Percentiles rank a stretch among this genome's conserved stretches.
phyloP scores from a whole-genome alignment of 2,888 invertebrate species.

The Nemoura dubitans region DNA sequence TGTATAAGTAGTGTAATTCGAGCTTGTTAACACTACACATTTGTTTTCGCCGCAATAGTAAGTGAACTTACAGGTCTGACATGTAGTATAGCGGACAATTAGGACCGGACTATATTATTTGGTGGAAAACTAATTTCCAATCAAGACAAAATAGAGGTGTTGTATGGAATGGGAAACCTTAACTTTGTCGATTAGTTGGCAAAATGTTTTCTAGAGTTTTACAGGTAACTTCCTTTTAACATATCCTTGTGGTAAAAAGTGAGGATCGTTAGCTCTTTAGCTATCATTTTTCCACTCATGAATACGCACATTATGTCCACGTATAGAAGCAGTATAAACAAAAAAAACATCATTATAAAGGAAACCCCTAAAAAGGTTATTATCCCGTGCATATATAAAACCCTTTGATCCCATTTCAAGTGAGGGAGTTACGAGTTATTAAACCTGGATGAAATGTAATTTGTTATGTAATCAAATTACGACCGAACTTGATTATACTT shows the following conservation, averaged over 20 bases:
- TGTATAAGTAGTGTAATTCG: not conserved
- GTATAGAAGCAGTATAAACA: not conserved
- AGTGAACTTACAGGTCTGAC: not conserved
- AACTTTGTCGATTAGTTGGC: not conserved
- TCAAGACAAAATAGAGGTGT: not conserved
- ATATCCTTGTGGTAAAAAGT: not conserved
- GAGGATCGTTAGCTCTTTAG: not conserved
- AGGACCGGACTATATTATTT: not conserved
- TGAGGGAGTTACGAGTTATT: slow-evolving; percentile 12
- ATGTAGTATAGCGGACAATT: not conserved
- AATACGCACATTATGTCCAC: not conserved
- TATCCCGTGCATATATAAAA: slow-evolving; percentile 12
- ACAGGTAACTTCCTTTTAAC: not conserved
- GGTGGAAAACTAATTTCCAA: not conserved
- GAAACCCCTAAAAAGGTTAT: slow-evolving; percentile 12
- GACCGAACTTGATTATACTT: slow-evolving; percentile 12
- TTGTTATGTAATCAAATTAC: slow-evolving; percentile 12
- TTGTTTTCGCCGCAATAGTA: not conserved
- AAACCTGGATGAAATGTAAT: slow-evolving; percentile 12
- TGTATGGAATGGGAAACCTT: not conserved
- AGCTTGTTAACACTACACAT: not conserved
- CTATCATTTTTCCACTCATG: not conserved
- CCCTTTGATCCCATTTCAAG: slow-evolving; percentile 12
- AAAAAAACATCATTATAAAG: slow-evolving; percentile 7
- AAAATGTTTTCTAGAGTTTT: not conserved